A percentile compares a stretch with the other conserved stretches of the same genome.
Conservation (phyloP, 2,888 invertebrate genomes). For the Cyclophora punctaria region DNA sequence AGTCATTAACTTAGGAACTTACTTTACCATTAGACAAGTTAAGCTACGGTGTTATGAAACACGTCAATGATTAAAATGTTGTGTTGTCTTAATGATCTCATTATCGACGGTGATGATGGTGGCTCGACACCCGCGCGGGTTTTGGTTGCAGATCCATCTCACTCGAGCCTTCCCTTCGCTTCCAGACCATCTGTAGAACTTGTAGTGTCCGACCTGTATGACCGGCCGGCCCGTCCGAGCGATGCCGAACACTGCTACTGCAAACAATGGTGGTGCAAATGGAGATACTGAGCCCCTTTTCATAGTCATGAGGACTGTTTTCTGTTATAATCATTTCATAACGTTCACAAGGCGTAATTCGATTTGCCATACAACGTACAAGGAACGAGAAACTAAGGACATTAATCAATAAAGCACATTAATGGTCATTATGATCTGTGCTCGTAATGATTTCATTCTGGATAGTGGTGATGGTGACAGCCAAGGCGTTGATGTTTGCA, state of each 20-base stretch:
- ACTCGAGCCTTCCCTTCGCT: conserved; percentile 15
- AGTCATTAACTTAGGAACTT: no score
- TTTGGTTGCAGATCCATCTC: conserved; percentile 23
- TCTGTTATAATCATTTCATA: no score
- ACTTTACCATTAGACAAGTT: no score
- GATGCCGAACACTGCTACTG: conserved; percentile 7
- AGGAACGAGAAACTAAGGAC: no score
- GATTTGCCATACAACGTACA: no score
- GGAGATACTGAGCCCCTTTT: no score
- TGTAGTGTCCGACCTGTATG: conserved; percentile 17
- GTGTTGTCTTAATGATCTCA: conserved; percentile 12
- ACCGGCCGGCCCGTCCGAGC: conserved; percentile 21
- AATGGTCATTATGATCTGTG: no score
- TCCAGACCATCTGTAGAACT: conserved; percentile 19
- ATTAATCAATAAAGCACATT: no score
- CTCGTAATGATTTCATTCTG: no score
- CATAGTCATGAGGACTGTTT: no score
- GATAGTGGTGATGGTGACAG: conserved; percentile 1
- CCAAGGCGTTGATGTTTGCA: conserved; percentile 12
- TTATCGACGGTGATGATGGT: conserved; percentile 21
- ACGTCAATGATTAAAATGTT: conserved; percentile 16
- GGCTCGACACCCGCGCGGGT: conserved; percentile 20
- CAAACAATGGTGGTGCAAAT: not conserved
- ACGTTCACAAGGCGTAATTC: no score
- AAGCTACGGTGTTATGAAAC: not conserved